These are phyloP conservation scores for Macrophya annulata DNA, from an alignment of 2,888 invertebrate genomes.

Conservation along the genomic window DNA sequence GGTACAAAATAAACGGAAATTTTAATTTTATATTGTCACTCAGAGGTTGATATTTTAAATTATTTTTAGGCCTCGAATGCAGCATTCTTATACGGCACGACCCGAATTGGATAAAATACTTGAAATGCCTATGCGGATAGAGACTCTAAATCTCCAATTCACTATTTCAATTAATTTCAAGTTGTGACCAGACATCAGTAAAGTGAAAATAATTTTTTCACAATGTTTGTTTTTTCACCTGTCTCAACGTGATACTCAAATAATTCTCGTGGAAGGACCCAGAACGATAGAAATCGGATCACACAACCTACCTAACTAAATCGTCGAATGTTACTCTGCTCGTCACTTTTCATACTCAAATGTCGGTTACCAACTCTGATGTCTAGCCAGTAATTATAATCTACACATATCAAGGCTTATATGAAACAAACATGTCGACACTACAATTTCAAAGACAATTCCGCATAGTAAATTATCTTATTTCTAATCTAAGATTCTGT, in stretches of 20 bases:
- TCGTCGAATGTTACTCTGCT: background rate
- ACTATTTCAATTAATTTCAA: no score
- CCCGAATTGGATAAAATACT: background rate
- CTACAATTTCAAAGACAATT: background rate
- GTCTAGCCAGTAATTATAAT: background rate
- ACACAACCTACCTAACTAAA: background rate
- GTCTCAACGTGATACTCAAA: background rate
- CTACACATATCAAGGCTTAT: background rate
- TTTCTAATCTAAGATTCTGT: no score
- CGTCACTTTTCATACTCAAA: background rate
- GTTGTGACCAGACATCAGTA: background rate
- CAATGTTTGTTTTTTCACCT: background rate
- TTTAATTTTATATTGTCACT: background rate
- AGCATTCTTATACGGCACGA: background rate
- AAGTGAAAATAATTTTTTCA: background rate
- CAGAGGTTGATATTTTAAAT: background rate
- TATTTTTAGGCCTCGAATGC: no score
- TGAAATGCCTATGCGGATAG: background rate
- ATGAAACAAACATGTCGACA: background rate
- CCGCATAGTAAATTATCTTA: no score
- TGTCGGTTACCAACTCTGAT: background rate
- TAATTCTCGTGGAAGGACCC: background rate
- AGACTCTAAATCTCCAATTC: background rate
- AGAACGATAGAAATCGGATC: background rate
- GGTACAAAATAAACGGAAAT: background rate